These are phyloP conservation scores for Phyllotreta striolata DNA, from an alignment of 2,888 invertebrate species.

Conservation along the genomic window DNA sequence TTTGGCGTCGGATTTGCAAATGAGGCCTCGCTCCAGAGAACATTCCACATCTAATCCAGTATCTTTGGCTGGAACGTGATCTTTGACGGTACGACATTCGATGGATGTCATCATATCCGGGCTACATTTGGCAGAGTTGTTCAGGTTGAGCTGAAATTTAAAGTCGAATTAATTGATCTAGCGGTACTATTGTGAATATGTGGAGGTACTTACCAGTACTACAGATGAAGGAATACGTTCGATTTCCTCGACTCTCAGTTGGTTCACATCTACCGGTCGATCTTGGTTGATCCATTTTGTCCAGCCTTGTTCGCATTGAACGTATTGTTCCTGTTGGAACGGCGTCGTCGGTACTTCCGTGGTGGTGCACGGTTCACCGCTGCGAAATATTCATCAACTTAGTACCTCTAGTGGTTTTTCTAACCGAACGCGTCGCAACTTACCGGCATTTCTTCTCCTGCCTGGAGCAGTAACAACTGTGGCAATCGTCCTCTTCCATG, in stretches of 20 bases:
- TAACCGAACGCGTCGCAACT: neutral
- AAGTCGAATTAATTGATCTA: constrained; percentile 19
- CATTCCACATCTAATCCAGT: constrained; percentile 81
- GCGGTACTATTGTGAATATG: neutral
- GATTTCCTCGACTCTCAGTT: constrained; percentile 62
- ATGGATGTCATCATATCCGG: constrained; percentile 73
- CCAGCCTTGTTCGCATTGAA: constrained; percentile 77
- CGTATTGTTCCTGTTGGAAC: constrained; percentile 45
- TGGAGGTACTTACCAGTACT: constrained; percentile 63
- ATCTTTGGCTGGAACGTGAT: constrained; percentile 70
- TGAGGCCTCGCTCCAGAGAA: constrained; percentile 74
- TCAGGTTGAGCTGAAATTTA: constrained; percentile 56
- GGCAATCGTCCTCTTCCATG: constrained; percentile 78
- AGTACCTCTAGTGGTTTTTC: no score
- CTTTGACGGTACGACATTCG: constrained; percentile 75
- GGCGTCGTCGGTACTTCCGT: constrained; percentile 41
- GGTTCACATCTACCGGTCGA: constrained; percentile 51
- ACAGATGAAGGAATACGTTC: constrained; percentile 67
- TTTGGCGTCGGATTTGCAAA: constrained; percentile 64
- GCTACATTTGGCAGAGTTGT: constrained; percentile 63
- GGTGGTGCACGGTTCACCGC: constrained; percentile 72
- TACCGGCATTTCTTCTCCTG: constrained; percentile 71
- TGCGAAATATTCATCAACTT: neutral
- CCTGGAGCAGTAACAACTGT: constrained; percentile 80
- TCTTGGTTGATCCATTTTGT: constrained; percentile 79